Base-by-base conservation (phyloP, 2,888 invertebrate species). In the Parapristionchus giblindavisi region DNA sequence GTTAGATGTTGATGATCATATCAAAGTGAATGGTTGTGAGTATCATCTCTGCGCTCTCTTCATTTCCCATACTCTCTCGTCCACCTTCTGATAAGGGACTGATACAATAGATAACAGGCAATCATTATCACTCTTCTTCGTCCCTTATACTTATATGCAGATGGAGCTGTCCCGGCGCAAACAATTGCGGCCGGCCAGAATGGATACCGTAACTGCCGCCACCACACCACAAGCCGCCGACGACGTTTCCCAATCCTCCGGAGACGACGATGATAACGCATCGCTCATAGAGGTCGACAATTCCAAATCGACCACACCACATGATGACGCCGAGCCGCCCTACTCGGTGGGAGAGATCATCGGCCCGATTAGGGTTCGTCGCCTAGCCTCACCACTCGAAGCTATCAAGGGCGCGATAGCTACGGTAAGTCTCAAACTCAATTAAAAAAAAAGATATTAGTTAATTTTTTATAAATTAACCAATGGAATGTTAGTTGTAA, bases 91-190 rank as follows among this genome's bases (percentile, higher is more conserved):
- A 65, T 65, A 65, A 65, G 21, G 43, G 29, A 65, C 63, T 65
- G 63, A 65, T 65, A 65, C 63, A 63, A 61, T 38, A 65, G 43
- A 65, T 43, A 65, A 65, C 63, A 61, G 24, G 14, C 38, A 3
- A 51, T 3, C 3, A n/a, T 51, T 51, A 21, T 11, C 51, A 51
- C 51, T 38, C 63, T n/a, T 48, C 36, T 65, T 21, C 65, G 32
- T 34, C 65, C 24, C n/a, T 3, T 24, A 11, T 34, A 27, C 27
- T 48, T 8, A 3, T 1, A 68, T 68, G 68, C 51, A 68, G 4
- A 27, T 40, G 8, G 51, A 34, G 2, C 6, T 24, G n/a, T 68
- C 68, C 1, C 68, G 68, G 0, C 68, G 68, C 68, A 68, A 68
- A 36, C 68, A 68, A 52, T 68, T 52, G 34, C 68, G 68, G 29